Conservation (phyloP, 2,888 invertebrate genomes). For the Allolobophora icterica region DNA sequence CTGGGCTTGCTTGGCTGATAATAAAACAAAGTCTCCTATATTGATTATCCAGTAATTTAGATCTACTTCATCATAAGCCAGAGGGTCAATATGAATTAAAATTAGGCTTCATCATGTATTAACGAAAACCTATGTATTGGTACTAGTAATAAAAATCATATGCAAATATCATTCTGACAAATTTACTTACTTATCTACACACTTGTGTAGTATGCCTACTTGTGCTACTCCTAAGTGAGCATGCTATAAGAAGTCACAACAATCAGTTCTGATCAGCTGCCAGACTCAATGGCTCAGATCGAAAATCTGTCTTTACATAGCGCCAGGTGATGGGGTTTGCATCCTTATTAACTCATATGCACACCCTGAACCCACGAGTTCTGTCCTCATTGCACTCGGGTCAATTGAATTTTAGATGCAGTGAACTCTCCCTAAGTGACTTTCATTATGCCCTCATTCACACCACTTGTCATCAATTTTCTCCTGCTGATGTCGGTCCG, state of each 20-base stretch:
- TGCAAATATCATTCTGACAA: background rate
- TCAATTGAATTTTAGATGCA: background rate
- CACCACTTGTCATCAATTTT: background rate
- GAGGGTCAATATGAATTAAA: background rate
- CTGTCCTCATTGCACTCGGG: background rate
- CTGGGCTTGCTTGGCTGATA: too few relatives aligned
- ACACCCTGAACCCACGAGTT: background rate
- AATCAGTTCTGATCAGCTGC: background rate
- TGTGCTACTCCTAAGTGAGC: too few relatives aligned
- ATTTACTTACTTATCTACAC: background rate
- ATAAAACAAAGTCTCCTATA: background rate
- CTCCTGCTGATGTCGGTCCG: background rate
- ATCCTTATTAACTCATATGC: background rate
- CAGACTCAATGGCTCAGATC: background rate
- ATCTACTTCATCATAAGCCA: background rate
- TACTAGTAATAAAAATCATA: background rate
- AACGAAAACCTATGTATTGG: too few relatives aligned
- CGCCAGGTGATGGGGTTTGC: background rate
- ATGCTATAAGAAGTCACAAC: background rate
- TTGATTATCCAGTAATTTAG: slow-evolving; percentile 4
- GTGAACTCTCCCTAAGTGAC: background rate
- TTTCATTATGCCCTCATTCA: slow-evolving; percentile 1
- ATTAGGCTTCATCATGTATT: background rate
- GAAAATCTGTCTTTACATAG: background rate
- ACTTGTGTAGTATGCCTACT: too few relatives aligned